A percentile compares a stretch with the other conserved stretches of the same genome.
phyloP scores from a whole-genome alignment of 2,888 invertebrate species.

The Phymatocera aterrima region DNA sequence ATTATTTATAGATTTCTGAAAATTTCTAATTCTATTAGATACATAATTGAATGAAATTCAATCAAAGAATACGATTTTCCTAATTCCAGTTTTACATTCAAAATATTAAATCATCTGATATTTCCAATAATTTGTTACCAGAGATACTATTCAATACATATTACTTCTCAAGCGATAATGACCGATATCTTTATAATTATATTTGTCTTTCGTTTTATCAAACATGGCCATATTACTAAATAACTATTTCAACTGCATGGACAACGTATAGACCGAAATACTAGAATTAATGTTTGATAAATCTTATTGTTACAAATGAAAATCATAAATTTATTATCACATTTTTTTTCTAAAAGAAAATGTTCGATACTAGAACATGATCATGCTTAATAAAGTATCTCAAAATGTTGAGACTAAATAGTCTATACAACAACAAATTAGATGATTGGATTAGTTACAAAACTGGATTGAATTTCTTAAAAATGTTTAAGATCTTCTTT shows the following conservation, averaged over 20 bases:
- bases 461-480: neutral
- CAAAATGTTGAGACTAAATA: neutral
- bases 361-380: neutral
- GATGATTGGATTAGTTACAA: neutral
- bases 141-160: constrained; percentile 42
- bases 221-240: constrained; percentile 13
- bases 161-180: constrained; percentile 6
- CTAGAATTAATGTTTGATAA: neutral
- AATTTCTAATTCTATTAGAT: constrained; percentile 17
- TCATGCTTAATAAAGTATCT: constrained; percentile 14
- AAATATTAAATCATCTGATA: neutral
- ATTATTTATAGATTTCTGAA: constrained; percentile 15
- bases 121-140: constrained; percentile 34
- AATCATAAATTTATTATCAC: neutral
- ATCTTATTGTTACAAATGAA: neutral
- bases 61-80: neutral
- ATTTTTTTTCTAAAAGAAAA: neutral
- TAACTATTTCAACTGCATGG: neutral
- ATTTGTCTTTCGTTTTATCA: neutral
- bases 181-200: constrained; percentile 33
- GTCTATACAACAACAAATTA: constrained; percentile 15
- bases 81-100: neutral
- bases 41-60: neutral
- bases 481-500: constrained; percentile 40
- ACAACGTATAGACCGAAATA: neutral